Percentiles rank a stretch among this genome's conserved stretches.
These are phyloP conservation scores for Scaptomyza hsui DNA, from an alignment of 1,140 invertebrate genomes.

Conservation along the genomic window DNA sequence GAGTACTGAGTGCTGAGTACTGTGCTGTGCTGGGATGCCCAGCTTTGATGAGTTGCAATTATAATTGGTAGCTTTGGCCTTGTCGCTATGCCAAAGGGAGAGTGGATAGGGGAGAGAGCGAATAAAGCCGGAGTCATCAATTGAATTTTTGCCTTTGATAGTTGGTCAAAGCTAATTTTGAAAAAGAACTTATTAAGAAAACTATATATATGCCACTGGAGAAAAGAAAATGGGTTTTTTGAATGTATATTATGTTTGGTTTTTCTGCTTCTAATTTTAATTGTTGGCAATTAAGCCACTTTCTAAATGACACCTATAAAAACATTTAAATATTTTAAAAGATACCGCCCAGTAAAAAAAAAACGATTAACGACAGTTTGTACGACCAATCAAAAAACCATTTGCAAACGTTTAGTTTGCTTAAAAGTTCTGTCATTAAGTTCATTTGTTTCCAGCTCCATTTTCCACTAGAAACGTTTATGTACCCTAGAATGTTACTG, in stretches of 20 bases:
- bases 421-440: constrained; percentile 43
- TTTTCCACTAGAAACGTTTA: constrained; percentile 14
- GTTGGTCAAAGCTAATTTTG: constrained; percentile 15
- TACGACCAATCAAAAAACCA: constrained; percentile 23
- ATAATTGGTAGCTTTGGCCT: constrained; percentile 54
- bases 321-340: neutral
- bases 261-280: no score
- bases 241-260: neutral
- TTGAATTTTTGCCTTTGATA: constrained; percentile 20
- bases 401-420: constrained; percentile 35
- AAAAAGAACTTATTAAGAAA: neutral
- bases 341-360: neutral
- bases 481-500: neutral
- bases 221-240: neutral
- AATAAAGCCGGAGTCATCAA: neutral
- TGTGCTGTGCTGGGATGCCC: neutral
- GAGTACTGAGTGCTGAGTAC: neutral
- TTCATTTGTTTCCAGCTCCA: constrained; percentile 33
- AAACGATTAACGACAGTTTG: no score
- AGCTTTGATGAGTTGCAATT: constrained; percentile 63
- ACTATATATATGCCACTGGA: neutral
- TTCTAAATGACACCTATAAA: neutral
- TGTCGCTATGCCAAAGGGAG: constrained; percentile 7
- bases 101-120: no score
- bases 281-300: neutral